A percentile compares a stretch with the other conserved stretches of the same genome.
Evolutionary conservation across 2,113 vertebrate species (phyloP).

Genomic region (Aspidoscelis tigris): DNA sequence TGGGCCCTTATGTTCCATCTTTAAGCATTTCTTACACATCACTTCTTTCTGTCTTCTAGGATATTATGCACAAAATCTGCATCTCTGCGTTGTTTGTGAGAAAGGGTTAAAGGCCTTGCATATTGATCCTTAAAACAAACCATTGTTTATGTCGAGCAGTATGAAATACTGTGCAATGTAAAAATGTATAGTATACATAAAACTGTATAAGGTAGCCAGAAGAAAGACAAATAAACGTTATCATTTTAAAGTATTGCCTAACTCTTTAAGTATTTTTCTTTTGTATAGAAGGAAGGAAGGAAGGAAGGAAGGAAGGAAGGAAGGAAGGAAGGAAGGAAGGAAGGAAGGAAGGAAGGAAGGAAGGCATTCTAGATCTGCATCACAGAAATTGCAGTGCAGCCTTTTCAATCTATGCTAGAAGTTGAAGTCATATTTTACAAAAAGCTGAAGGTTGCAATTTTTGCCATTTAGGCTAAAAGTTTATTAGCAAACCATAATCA

Average conservation of each 20-base stretch:
- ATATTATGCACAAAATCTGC: background rate
- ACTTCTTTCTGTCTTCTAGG: background rate
- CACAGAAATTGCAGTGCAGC: slow-evolving; percentile 49
- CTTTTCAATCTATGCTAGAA: slow-evolving; percentile 60
- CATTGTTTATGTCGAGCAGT: background rate
- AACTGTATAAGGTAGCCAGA: background rate
- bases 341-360: no score
- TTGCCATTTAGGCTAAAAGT: slow-evolving; percentile 73
- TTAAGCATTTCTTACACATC: background rate
- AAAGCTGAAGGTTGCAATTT: slow-evolving; percentile 64
- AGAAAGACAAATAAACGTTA: slow-evolving; percentile 3
- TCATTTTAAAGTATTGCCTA: slow-evolving; percentile 16
- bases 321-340: no score
- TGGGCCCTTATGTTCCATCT: no score
- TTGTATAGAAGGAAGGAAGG: slow-evolving; percentile 28
- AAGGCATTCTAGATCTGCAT: background rate
- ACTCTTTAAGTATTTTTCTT: slow-evolving; percentile 5
- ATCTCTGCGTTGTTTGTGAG: background rate
- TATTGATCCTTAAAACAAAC: background rate
- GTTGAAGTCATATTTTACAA: slow-evolving; percentile 57
- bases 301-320: background rate
- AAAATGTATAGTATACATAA: background rate
- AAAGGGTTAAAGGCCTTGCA: background rate
- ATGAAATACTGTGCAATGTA: slow-evolving; percentile 19
- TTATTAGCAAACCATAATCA: slow-evolving; percentile 76